Conservation (phyloP, 2,888 invertebrate genomes). For the Trachelus troglodyta region DNA sequence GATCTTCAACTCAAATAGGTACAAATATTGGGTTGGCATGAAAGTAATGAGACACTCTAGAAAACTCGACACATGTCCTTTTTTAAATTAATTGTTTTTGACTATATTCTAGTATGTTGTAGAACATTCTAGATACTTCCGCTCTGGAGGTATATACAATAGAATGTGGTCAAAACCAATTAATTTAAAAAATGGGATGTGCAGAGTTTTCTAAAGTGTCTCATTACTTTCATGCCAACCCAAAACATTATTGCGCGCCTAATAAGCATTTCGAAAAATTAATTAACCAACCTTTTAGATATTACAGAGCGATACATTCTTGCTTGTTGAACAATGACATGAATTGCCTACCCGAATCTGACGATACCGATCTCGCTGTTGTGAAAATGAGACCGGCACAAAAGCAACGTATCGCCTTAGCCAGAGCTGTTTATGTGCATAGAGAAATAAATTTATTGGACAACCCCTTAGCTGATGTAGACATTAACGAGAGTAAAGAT, state of each 20-base stretch:
- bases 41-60: too few relatives aligned
- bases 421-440: conserved; percentile 68
- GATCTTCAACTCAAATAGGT: conserved; percentile 66
- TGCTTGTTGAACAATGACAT: conserved; percentile 69
- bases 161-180: too few relatives aligned
- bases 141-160: too few relatives aligned
- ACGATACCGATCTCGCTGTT: conserved; percentile 70
- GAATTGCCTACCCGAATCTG: conserved; percentile 67
- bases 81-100: too few relatives aligned
- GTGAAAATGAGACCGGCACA: conserved; percentile 68
- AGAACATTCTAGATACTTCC: too few relatives aligned
- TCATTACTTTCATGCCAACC: too few relatives aligned
- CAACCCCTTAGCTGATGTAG: conserved; percentile 40
- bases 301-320: conserved; percentile 68
- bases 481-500: conserved; percentile 31
- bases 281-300: conserved; percentile 44
- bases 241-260: neutral
- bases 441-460: conserved; percentile 48
- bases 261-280: neutral
- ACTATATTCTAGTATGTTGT: too few relatives aligned
- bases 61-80: too few relatives aligned
- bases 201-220: too few relatives aligned
- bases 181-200: too few relatives aligned
- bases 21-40: neutral
- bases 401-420: conserved; percentile 68